Evolutionary conservation across 2,888 invertebrate species (phyloP), one percentile per base, ranked within the genome.

Genomic region (Caenorhabditis sulstoni): DNA sequence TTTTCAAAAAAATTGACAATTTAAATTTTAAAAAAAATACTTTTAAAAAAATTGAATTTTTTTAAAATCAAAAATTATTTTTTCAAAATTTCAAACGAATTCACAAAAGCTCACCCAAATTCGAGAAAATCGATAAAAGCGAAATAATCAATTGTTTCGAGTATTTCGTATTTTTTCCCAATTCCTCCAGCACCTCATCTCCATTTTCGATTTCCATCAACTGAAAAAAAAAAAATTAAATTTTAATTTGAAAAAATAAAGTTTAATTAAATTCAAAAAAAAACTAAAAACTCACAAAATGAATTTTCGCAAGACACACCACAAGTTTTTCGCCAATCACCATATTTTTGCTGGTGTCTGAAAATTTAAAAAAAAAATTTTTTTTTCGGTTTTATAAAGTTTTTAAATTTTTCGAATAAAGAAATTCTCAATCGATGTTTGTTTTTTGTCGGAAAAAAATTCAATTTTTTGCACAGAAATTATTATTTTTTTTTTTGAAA

Each of bases 261-360:
- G 18, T 44, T 41, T 16, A 22, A 18, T 29, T 29, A 29, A 29
- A n/a, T 18, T 14, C 14, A n/a, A 59, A 59, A 14, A 11, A 23
- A 45, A 41, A 7, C 3, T 49, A 14, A 20, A 47, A 47, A 57
- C 80, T 71, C 22, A 80, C 80, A 49, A 80, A 80, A 67, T 80
- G 80, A 29, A 75, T 64, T 71, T 70, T 75, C 37, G 75, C 61
- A 5, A 80, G 41, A 14, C 35, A 53, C 2, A 66, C 16, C 16
- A 71, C 12, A 29, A 50, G 70, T 2, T 67, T n/a, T 9, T 79
- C 74, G 8, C 52, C 41, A 23, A 55, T 41, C 9, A 64, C 68
- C 65, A 74, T 77, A 8, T 58, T 18, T 50, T 52, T 77, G 4
- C 70, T 52, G n/a, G 59, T 44, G 44, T 70, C 78, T 77, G 49